Evolutionary conservation across 1,140 invertebrate species (phyloP).

Genomic region (Meloidogyne exigua): DNA sequence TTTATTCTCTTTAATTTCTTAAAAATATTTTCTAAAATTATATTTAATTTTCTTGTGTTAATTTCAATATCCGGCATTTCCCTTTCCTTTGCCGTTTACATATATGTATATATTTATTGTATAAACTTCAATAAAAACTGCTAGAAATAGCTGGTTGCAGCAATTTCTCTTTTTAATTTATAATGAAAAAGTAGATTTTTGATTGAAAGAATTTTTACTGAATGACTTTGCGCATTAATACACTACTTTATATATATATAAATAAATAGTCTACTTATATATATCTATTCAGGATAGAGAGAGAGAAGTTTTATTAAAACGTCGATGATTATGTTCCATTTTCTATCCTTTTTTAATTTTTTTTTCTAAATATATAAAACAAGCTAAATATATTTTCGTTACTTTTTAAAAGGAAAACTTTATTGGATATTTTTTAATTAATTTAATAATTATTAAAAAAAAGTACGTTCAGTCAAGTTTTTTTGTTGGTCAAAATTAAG

Average conservation of each 20-base stretch:
- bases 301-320: background rate
- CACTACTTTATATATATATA: too few species aligned
- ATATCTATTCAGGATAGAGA: too few species aligned
- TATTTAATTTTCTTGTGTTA: background rate
- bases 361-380: background rate
- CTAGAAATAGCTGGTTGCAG: background rate
- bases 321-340: constrained; percentile 4
- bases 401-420: background rate
- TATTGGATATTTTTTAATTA: background rate
- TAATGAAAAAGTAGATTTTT: background rate
- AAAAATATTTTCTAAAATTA: background rate
- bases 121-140: background rate
- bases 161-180: background rate
- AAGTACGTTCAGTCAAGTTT: too few species aligned
- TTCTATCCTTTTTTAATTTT: too few species aligned
- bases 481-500: too few species aligned
- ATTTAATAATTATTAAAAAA: background rate
- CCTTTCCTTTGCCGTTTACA: background rate
- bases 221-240: background rate
- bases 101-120: too few species aligned
- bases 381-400: background rate
- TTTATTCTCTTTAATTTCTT: background rate
- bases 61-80: background rate
- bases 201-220: background rate
- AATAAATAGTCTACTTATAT: background rate